Conservation (phyloP, 2,888 invertebrate species). For the Chrysolina haemoptera region DNA sequence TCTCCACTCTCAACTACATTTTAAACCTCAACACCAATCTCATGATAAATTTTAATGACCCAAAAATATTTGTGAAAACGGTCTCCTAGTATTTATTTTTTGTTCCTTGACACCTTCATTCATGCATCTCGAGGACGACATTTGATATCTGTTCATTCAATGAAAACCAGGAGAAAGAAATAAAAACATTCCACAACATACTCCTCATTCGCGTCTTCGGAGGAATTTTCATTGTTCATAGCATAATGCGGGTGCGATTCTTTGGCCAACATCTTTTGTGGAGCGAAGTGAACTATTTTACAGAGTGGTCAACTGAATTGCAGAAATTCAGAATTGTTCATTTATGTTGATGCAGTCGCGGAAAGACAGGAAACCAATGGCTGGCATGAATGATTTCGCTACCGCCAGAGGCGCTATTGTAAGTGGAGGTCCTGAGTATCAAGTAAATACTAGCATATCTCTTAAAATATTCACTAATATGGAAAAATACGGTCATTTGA, state of each 20-base stretch:
- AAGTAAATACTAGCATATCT: too few species aligned
- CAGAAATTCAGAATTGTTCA: neutral
- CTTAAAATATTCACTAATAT: too few species aligned
- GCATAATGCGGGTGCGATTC: conserved; percentile 27
- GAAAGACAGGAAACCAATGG: too few species aligned
- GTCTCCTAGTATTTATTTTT: conserved; percentile 23
- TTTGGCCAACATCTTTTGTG: conserved; percentile 29
- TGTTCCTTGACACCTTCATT: conserved; percentile 40
- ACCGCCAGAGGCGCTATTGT: too few species aligned
- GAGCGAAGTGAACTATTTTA: conserved; percentile 19
- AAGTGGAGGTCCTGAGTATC: too few species aligned
- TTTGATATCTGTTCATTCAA: conserved; percentile 41
- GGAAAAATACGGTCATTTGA: too few species aligned
- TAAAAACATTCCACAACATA: conserved; percentile 42
- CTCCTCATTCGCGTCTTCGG: conserved; percentile 16
- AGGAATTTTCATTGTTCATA: conserved; percentile 33
- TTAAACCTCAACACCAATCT: neutral
- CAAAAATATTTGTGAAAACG: neutral
- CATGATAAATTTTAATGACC: neutral
- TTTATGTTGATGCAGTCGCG: neutral
- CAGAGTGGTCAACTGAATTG: conserved; percentile 1
- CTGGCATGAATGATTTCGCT: too few species aligned
- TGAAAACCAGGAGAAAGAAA: conserved; percentile 32
- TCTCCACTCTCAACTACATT: neutral
- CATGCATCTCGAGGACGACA: conserved; percentile 30